A percentile compares a stretch with the other conserved stretches of the same genome.
Evolutionary conservation across 1,140 invertebrate genomes (phyloP).

Genomic region (Heliothis subflexa): DNA sequence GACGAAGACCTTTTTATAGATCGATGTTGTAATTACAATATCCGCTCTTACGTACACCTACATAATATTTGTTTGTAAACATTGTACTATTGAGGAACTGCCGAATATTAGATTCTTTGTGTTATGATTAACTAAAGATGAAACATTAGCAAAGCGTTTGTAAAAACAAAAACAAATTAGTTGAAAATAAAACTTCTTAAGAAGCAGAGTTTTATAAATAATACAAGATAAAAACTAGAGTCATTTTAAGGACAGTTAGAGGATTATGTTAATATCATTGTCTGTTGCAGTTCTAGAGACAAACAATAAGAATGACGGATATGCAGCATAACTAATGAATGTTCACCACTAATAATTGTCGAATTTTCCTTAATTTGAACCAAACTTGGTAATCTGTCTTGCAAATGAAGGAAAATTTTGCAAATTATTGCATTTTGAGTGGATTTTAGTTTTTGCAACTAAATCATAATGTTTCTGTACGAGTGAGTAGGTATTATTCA

Average conservation of each 20-base stretch:
- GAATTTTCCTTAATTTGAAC: constrained; percentile 31
- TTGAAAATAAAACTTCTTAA: background rate
- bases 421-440: background rate
- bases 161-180: background rate
- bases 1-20: background rate
- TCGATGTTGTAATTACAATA: background rate
- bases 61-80: constrained; percentile 38
- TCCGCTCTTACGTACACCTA: background rate
- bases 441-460: background rate
- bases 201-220: background rate
- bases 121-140: background rate
- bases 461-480: no score
- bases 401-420: constrained; percentile 15
- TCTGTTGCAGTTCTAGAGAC: background rate
- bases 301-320: constrained; percentile 17
- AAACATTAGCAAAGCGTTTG: background rate
- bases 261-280: constrained; percentile 10
- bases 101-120: no score
- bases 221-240: background rate
- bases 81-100: background rate
- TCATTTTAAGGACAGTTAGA: constrained; percentile 7
- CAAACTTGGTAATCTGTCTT: constrained; percentile 20
- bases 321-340: constrained; percentile 9
- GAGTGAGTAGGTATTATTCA: background rate
- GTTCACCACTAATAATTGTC: constrained; percentile 8